These are phyloP conservation scores for Bucorvus abyssinicus DNA, from an alignment of 2,797 vertebrate genomes.

Conservation along the genomic window DNA sequence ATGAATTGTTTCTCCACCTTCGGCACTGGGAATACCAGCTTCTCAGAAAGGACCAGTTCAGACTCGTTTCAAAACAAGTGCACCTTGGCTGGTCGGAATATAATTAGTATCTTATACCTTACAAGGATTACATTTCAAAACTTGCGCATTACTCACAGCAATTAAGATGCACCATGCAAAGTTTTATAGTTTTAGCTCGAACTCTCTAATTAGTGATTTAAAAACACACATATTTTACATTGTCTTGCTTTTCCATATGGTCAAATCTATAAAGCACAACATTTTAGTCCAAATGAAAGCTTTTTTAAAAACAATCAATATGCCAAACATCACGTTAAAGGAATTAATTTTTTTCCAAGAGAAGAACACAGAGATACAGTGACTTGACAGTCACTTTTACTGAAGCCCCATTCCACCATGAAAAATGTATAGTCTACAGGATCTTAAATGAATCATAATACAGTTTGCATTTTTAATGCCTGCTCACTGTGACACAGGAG, in stretches of 20 bases:
- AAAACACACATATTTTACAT: background rate
- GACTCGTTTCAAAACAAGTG: slow-evolving; percentile 56
- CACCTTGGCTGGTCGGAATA: slow-evolving; percentile 46
- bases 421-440: background rate
- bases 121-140: slow-evolving; percentile 62
- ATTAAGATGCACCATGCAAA: slow-evolving; percentile 56
- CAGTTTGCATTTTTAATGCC: slow-evolving; percentile 29
- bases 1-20: slow-evolving; percentile 40
- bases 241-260: slow-evolving; percentile 6
- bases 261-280: background rate
- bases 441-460: slow-evolving; percentile 20
- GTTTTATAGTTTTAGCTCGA: slow-evolving; percentile 52
- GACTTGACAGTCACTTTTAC: background rate
- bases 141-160: slow-evolving; percentile 62
- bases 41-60: slow-evolving; percentile 49
- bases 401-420: background rate
- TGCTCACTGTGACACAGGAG: background rate
- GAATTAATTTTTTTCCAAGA: background rate
- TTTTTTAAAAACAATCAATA: background rate
- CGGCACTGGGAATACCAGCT: background rate
- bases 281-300: slow-evolving; percentile 17
- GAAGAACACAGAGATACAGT: background rate
- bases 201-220: slow-evolving; percentile 9
- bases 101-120: slow-evolving; percentile 60
- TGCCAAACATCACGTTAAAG: rapidly evolving